phyloP scores from a whole-genome alignment of 53 echinoderm and acorn worm species.

The Crossaster papposus region DNA sequence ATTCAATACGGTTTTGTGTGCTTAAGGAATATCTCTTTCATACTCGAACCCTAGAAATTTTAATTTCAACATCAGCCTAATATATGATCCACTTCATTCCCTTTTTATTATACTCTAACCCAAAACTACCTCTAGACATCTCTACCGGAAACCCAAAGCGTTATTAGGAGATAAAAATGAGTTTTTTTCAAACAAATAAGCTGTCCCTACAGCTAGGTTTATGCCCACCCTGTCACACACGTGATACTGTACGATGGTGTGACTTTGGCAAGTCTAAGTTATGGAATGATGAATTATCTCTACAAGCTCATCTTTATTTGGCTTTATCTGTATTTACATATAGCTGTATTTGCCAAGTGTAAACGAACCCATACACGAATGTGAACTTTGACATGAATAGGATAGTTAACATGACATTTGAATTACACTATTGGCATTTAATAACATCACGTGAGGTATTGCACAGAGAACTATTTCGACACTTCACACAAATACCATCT shows the following conservation, averaged over 20 bases:
- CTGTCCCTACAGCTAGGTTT: no score
- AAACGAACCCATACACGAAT: neutral
- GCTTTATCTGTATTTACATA: neutral
- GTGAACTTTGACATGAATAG: neutral
- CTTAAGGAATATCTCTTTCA: no score
- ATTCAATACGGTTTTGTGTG: no score
- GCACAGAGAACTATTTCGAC: neutral
- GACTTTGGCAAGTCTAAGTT: constrained; percentile 21
- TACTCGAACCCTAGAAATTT: no score
- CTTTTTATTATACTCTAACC: no score
- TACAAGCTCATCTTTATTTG: neutral
- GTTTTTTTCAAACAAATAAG: no score
- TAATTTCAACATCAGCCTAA: no score
- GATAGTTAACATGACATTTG: neutral
- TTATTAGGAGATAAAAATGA: no score
- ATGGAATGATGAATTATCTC: neutral
- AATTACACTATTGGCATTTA: neutral
- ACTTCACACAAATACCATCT: neutral
- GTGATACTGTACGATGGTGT: neutral
- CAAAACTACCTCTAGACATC: no score
- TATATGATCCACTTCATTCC: no score
- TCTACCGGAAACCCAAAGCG: no score
- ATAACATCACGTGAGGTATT: neutral
- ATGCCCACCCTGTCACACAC: no score
- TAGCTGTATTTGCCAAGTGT: neutral